Conservation (phyloP, 1,140 invertebrate species). For the Paralvinella palmiformis region DNA sequence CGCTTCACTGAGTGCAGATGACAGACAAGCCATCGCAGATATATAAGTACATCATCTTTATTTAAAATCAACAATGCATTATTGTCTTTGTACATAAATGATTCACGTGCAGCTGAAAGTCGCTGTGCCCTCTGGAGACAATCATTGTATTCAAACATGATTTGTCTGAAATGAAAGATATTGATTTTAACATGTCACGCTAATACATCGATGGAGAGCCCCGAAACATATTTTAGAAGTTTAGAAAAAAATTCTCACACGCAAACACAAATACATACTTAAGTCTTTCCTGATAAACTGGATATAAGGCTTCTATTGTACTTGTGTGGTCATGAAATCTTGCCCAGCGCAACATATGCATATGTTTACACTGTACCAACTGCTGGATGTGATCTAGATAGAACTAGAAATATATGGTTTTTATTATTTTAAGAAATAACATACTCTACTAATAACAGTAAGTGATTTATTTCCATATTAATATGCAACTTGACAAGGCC, state of each 20-base stretch:
- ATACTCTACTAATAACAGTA: no score
- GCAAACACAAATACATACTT: conserved; percentile 27
- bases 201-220: neutral
- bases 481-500: no score
- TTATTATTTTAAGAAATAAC: no score
- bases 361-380: conserved; percentile 41
- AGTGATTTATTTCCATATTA: no score
- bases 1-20: conserved; percentile 42
- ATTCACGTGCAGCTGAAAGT: conserved; percentile 35
- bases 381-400: conserved; percentile 35
- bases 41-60: conserved; percentile 45
- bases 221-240: neutral
- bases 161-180: conserved; percentile 28
- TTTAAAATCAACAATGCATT: conserved; percentile 27
- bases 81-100: conserved; percentile 30
- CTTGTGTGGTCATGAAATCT: conserved; percentile 45
- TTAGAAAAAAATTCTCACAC: neutral
- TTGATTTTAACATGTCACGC: neutral
- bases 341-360: conserved; percentile 46
- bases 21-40: conserved; percentile 44
- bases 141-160: conserved; percentile 46
- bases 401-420: conserved; percentile 7
- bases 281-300: conserved; percentile 37
- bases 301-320: conserved; percentile 43
- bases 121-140: conserved; percentile 41